Evolutionary conservation across 2,113 vertebrate species (phyloP), one percentile per base, ranked within the genome.

Genomic region (Sprattus sprattus): DNA sequence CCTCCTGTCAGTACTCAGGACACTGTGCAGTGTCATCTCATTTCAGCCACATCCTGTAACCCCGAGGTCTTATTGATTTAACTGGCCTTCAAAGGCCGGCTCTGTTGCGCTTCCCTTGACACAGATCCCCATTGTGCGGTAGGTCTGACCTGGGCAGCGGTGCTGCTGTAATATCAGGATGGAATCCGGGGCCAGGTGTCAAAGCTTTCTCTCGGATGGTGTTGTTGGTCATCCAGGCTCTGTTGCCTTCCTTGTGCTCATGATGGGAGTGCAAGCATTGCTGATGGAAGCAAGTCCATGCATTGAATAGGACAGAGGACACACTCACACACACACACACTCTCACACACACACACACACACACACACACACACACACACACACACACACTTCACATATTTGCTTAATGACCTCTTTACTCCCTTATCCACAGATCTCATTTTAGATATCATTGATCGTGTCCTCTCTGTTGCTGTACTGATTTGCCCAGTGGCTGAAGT

Each of bases 361-460:
- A 32, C 67, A 75, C 25, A 64, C 60, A 25, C 60, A 64, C 60
- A 64, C 71, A 39, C 71, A 78, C 71, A 78, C 10, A 78, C 28
- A 78, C 32, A 4, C 28, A 39, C 28, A 32, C 13, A 32, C 25
- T 39, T 39, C 39, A 39, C 39, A 1, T 39, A 39, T 39, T 39
- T 39, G 39, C 39, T 78, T 78, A 78, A 78, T 78, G 71, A 78
- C 71, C 71, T 78, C 28, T 78, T 13, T 78, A 32, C 71, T 78
- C 28, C 32, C 6, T 39, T 78, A 44, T 78, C 71, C 71, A 78
- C 28, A 78, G 28, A 78, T 78, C 71, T 78, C 71, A 78, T 78
- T 78, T 78, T 11, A 78, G 71, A 78, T 78, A 32, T 39, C 71
- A 78, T 78, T 39, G 71, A 78, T 78, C 1, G 71, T 78, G 2